Percentiles rank a stretch among this genome's conserved stretches.
phyloP scores from a whole-genome alignment of 2,797 vertebrate genomes.

The Catharus ustulatus region DNA sequence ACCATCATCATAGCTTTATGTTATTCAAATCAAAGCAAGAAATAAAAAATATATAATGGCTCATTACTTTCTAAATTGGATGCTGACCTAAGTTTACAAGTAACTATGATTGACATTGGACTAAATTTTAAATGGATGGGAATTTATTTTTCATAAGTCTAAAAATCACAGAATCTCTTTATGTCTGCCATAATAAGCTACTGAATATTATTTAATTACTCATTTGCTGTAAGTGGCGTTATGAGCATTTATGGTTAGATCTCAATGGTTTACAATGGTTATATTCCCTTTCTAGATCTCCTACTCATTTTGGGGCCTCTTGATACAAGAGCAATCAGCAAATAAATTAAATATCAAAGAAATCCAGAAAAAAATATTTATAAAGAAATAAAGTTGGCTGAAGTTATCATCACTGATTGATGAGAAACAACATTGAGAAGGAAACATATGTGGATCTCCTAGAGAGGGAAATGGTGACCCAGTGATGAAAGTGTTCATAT shows the following conservation, averaged over 20 bases:
- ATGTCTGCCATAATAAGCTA: background rate
- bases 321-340: background rate
- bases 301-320: background rate
- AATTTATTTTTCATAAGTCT: background rate
- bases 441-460: background rate
- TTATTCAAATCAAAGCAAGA: constrained; percentile 10
- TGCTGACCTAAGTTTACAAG: background rate
- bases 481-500: background rate
- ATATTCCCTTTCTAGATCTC: background rate
- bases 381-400: background rate
- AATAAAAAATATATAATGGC: background rate
- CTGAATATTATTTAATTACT: background rate
- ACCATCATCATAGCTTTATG: background rate
- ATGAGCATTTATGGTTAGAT: background rate
- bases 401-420: background rate
- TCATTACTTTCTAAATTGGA: background rate
- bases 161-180: background rate
- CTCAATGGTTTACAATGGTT: background rate
- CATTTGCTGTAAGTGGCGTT: background rate
- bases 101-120: background rate
- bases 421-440: background rate
- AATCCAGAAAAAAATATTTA: background rate
- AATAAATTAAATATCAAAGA: background rate
- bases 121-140: background rate
- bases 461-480: background rate